Conservation (phyloP, 2,113 vertebrate species). For the Struthio camelus region DNA sequence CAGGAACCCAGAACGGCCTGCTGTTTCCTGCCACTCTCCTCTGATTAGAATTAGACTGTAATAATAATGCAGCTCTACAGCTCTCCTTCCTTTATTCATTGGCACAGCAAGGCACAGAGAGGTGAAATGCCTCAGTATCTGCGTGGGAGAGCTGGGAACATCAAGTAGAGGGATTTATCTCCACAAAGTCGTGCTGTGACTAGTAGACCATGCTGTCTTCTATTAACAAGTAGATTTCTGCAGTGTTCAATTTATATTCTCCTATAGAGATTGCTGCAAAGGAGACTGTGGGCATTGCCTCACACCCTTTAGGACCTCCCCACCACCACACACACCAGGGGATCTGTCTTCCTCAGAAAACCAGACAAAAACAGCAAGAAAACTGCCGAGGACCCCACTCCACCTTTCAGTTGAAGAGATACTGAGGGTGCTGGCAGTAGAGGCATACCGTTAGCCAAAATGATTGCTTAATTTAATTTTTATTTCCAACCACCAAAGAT, state of each 20-base stretch:
- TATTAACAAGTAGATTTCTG: conserved; percentile 26
- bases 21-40: background rate
- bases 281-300: background rate
- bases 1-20: background rate
- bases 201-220: conserved; percentile 32
- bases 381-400: background rate
- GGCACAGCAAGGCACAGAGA: background rate
- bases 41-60: background rate
- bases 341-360: background rate
- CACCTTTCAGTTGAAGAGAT: background rate
- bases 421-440: background rate
- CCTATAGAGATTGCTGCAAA: conserved; percentile 13
- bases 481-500: background rate
- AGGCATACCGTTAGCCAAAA: background rate
- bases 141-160: background rate
- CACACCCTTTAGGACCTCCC: background rate
- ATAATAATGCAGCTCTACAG: background rate
- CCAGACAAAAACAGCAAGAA: background rate
- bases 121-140: background rate
- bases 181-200: background rate
- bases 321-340: background rate
- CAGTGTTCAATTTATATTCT: background rate
- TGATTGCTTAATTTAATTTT: background rate
- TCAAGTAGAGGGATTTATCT: conserved; percentile 26
- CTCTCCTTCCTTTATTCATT: background rate